Evolutionary conservation across 2,888 invertebrate genomes (phyloP), one percentile per base, ranked within the genome.

Genomic region (Lepidochitona cinerea): DNA sequence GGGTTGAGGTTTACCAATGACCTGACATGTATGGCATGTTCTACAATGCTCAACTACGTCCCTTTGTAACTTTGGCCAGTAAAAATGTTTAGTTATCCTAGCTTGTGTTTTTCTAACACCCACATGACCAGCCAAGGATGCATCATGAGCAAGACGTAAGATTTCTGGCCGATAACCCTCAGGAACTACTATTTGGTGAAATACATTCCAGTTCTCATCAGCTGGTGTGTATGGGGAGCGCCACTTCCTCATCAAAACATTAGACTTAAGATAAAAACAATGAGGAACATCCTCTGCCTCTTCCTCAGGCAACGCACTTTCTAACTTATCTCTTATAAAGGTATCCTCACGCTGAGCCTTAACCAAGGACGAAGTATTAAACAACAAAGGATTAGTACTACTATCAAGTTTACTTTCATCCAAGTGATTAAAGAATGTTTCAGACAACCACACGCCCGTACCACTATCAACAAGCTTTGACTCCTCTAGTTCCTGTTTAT

Each of bases 1-100:
- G 6, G 52, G 70, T 5, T 70, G 29, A 23, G 65, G 49, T 41
- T 73, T 70, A 5, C 73, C 73, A 1, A 70, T 32, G 1, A 59
- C 18, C n/a, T 73, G 70, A 65, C 73, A 73, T n/a, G 70, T 65
- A 49, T 73, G 65, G 52, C 70, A 73, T 26, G 41, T 73, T 41
- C 26, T 23, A 35, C 73, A 73, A 49, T 33, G 65, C 18, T 64
- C 18, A n/a, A 35, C 35, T 35, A 70, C 73, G 71, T 73, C 73
- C 33, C 35, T 70, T 7, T 59, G 59, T 23, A 73, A 18, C 26
- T 59, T 41, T n/a, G 70, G 73, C 70, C 73, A 73, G 37, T 49
- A 73, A 37, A 73, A 73, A 7, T 73, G 70, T 7, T 35, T 9
- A 14, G 37, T 41, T 14, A 73, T 73, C 29, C 49, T 41, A 29